Conservation (phyloP, 2,888 invertebrate genomes). For the Scaptodrosophila latifasciaeformis region DNA sequence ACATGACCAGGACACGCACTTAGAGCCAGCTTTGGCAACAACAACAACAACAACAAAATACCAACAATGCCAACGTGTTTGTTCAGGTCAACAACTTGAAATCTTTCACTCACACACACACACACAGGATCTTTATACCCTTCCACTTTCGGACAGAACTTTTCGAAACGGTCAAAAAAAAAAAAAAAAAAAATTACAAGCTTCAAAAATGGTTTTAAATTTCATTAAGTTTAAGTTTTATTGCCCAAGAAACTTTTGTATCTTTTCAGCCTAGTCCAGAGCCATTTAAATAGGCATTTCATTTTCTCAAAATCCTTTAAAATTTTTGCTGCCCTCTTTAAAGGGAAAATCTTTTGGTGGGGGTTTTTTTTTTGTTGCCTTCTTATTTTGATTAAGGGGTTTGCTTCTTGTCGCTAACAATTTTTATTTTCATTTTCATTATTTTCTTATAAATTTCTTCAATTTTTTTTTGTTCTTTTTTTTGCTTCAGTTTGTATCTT, state of each 20-base stretch:
- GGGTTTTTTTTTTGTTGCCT: no score
- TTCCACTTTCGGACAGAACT: neutral
- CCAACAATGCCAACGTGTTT: slow-evolving; percentile 5
- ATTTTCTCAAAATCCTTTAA: no score
- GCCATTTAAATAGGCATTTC: no score
- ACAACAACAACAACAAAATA: slow-evolving; percentile 11
- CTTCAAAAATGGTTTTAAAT: slow-evolving; percentile 49
- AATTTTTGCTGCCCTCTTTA: no score
- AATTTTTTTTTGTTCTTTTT: slow-evolving; percentile 12
- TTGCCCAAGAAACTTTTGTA: slow-evolving; percentile 38
- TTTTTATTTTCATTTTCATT: slow-evolving; percentile 60
- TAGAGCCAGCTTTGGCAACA: slow-evolving; percentile 58
- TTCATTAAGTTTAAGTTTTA: slow-evolving; percentile 61
- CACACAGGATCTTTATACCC: neutral
- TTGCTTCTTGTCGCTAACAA: slow-evolving; percentile 60
- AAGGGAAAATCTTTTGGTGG: no score
- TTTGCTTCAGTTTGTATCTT: neutral
- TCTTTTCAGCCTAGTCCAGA: neutral
- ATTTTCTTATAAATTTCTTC: slow-evolving; percentile 16
- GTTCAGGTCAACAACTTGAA: slow-evolving; percentile 43
- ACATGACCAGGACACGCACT: slow-evolving; percentile 73
- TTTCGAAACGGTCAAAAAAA: neutral
- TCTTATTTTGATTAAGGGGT: slow-evolving; percentile 68
- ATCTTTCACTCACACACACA: slow-evolving; percentile 22
- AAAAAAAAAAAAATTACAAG: no score